phyloP scores from a whole-genome alignment of 2,888 invertebrate genomes.

The Oxystoma pomonae region DNA sequence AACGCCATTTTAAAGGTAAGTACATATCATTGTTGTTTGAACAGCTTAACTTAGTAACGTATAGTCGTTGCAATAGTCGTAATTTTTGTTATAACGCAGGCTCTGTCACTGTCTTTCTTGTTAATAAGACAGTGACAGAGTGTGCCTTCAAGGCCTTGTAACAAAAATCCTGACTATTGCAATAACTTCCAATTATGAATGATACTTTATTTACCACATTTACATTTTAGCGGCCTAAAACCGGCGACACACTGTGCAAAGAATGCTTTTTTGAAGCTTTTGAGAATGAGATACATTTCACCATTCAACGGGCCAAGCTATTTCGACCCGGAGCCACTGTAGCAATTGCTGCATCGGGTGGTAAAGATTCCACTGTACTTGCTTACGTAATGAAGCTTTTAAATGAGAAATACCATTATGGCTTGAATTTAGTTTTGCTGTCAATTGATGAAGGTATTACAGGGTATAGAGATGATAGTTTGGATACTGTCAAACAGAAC shows the following conservation, averaged over 20 bases:
- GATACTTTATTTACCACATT: too few relatives aligned
- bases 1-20: slow-evolving; percentile 71
- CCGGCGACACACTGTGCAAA: slow-evolving; percentile 87
- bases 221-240: slow-evolving; percentile 76
- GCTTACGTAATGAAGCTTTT: slow-evolving; percentile 89
- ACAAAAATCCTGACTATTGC: background rate
- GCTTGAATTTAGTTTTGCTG: slow-evolving; percentile 80
- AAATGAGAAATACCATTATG: slow-evolving; percentile 88
- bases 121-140: too few relatives aligned
- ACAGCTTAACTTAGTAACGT: background rate
- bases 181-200: too few relatives aligned
- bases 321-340: slow-evolving; percentile 83
- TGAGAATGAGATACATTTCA: slow-evolving; percentile 92
- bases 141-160: background rate
- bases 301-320: slow-evolving; percentile 75
- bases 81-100: too few relatives aligned
- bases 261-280: slow-evolving; percentile 92
- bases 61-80: too few relatives aligned
- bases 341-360: slow-evolving; percentile 91
- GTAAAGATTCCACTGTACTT: slow-evolving; percentile 96
- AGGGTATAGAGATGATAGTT: slow-evolving; percentile 91
- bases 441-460: slow-evolving; percentile 99
- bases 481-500: slow-evolving; percentile 94
- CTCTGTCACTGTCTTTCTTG: too few relatives aligned
- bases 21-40: background rate